Evolutionary conservation across 2,888 invertebrate genomes (phyloP).

Genomic region (Polydrusus tereticollis): DNA sequence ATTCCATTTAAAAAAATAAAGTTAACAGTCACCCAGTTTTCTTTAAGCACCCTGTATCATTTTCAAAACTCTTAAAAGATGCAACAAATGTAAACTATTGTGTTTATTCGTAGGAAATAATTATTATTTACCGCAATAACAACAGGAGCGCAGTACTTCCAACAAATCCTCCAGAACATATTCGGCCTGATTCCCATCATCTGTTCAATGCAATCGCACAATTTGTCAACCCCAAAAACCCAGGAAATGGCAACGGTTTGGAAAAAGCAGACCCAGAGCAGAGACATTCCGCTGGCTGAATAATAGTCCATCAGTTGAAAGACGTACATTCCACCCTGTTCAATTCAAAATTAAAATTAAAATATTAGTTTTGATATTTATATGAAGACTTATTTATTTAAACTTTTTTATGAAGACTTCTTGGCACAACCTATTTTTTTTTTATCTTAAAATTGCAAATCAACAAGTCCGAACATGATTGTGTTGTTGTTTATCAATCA

Average conservation of each 20-base stretch:
- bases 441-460: too few relatives aligned
- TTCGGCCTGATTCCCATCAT: conserved; percentile 74
- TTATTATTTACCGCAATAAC: conserved; percentile 71
- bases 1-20: too few relatives aligned
- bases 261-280: conserved; percentile 74
- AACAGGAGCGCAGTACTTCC: conserved; percentile 73
- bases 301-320: conserved; percentile 89
- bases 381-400: too few relatives aligned
- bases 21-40: too few relatives aligned
- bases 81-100: too few relatives aligned
- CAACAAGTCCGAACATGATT: too few relatives aligned
- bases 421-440: too few relatives aligned
- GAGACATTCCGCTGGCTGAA: conserved; percentile 72
- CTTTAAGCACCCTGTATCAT: too few relatives aligned
- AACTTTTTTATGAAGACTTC: too few relatives aligned
- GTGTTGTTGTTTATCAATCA: too few relatives aligned
- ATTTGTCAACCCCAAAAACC: conserved; percentile 72
- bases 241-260: conserved; percentile 74
- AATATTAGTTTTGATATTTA: not conserved
- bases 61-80: too few relatives aligned
- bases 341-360: not conserved
- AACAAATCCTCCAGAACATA: conserved; percentile 71
- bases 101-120: too few relatives aligned
- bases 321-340: conserved; percentile 88
- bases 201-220: conserved; percentile 73